Evolutionary conservation across 2,113 vertebrate species (phyloP), one percentile per base, ranked within the genome.

Genomic region (Micromys minutus): DNA sequence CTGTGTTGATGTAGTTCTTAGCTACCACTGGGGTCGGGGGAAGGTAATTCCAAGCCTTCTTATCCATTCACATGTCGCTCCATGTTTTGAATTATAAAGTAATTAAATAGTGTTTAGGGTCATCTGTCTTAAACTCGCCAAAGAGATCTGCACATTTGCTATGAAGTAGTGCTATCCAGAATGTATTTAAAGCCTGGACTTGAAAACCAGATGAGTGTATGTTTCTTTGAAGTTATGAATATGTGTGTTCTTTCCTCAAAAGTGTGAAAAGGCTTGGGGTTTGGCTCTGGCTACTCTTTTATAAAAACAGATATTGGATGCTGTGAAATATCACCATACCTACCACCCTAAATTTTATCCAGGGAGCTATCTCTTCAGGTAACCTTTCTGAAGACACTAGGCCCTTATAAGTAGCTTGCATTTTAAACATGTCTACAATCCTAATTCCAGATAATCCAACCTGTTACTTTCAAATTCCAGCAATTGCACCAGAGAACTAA

Each of bases 1-100:
- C 52, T 69, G 11, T 69, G 72, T 31, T 65, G 71, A 88, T 91
- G 16, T 92, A 50, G 67, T 86, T 88, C 79, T 93, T 87, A 84
- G 52, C 12, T 52, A 87, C 19, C 9, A 72, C 22, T 45, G 55
- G 45, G 93, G 15, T n/a, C 3, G 5, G 34, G 61, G 4, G 65
- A 31, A 11, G 65, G 65, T 67, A 7, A 67, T 67, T 67, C 42
- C 90, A 95, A 89, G 26, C 3, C 4, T 57, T 85, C 10, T 90
- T 61, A 72, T 24, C 45, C n/a, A 69, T 29, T 59, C 92, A 22
- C 36, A 26, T 42, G 24, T 57, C 86, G 83, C 67, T 88, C 71
- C 31, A 57, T 61, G 76, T 50, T 90, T 36, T 74, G 63, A 50
- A 69, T 87, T 81, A 93, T 87, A 83, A 94, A 90, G 76, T 86